These are phyloP conservation scores for Eucera pruinosa DNA, from an alignment of 2,888 invertebrate genomes.

Conservation along the genomic window DNA sequence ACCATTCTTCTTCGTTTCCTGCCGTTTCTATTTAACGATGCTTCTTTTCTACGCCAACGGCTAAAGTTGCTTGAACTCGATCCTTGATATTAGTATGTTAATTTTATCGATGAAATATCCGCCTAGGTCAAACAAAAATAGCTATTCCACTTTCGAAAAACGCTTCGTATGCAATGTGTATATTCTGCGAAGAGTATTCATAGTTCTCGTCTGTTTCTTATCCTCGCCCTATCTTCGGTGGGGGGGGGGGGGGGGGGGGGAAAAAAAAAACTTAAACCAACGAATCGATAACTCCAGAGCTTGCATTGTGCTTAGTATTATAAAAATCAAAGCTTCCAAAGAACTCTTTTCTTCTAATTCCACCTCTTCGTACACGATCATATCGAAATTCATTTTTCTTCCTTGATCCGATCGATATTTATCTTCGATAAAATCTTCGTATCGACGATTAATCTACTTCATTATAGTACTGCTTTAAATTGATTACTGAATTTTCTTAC, in stretches of 20 bases:
- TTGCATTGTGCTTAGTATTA: slow-evolving; percentile 1
- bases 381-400: background rate
- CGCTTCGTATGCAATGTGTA: background rate
- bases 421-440: too few species aligned
- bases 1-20: background rate
- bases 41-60: background rate
- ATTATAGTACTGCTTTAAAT: too few species aligned
- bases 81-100: too few species aligned
- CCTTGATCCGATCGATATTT: background rate
- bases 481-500: background rate
- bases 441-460: too few species aligned
- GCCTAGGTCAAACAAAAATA: background rate
- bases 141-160: background rate
- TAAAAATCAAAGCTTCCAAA: background rate
- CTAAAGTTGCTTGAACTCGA: background rate
- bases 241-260: too few species aligned
- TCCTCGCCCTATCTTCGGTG: background rate
- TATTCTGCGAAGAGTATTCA: background rate
- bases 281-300: slow-evolving; percentile 12
- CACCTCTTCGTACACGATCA: background rate
- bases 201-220: background rate
- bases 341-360: background rate
- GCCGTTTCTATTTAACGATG: background rate
- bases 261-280: background rate
- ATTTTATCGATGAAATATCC: background rate